phyloP scores from a whole-genome alignment of 2,888 invertebrate species.

The Seladonia tumulorum region DNA sequence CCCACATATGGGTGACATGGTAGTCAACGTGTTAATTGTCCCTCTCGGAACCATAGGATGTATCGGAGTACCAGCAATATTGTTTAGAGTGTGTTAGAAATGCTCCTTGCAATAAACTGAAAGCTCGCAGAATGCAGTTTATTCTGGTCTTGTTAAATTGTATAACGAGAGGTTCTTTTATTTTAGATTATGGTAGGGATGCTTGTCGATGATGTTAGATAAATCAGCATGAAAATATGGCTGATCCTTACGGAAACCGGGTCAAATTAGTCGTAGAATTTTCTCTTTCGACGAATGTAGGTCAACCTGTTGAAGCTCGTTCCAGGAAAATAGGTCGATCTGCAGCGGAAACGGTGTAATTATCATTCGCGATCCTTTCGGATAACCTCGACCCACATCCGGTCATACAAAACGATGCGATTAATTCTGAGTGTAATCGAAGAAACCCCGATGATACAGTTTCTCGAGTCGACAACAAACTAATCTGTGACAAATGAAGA shows the following conservation, averaged over 20 bases:
- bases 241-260: background rate
- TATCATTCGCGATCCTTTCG: constrained; percentile 14
- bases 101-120: too few species aligned
- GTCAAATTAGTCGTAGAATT: background rate
- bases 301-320: constrained; percentile 20
- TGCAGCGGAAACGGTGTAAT: background rate
- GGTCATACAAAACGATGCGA: background rate
- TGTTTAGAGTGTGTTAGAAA: background rate
- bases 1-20: too few species aligned
- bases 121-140: background rate
- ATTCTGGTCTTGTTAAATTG: background rate
- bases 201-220: background rate
- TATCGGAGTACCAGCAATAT: background rate
- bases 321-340: background rate
- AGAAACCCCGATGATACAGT: background rate
- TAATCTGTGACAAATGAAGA: background rate
- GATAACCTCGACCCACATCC: constrained; percentile 8
- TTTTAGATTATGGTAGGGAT: background rate
- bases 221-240: background rate
- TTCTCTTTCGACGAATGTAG: background rate
- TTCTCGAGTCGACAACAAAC: background rate
- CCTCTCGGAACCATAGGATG: background rate
- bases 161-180: background rate
- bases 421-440: background rate
- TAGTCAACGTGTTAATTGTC: too few species aligned